Base-by-base conservation (phyloP, 2,888 invertebrate species). In the Drosophila mimetica region DNA sequence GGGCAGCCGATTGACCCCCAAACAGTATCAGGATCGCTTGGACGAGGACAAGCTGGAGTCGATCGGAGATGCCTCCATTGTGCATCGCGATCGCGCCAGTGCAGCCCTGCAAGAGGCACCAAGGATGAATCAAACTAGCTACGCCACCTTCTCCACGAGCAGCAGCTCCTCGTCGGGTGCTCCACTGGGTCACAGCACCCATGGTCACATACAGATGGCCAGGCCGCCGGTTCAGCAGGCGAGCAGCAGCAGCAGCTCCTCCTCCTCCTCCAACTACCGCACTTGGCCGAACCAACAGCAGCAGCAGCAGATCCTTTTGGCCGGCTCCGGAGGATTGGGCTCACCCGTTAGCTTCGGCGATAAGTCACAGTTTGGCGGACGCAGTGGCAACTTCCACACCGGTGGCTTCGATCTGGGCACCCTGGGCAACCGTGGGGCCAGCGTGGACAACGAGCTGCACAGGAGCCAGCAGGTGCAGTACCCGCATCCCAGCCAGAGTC, bases 21-120 rank as follows among this genome's bases (percentile, higher is more conserved):
- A 92, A 65, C 91, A 92, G 71, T 91, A 89, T 72, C 86, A 83
- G 61, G 80, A 86, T 42, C 77, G 91, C 14, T 91, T 91, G 48
- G 90, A 89, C 32, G 91, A 92, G 71, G 91, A 92, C 58, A 85
- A 89, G 47, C 73, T 90, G 37, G 92, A 92, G 55, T 90, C 90
- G 3, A 84, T 91, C 6, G 93, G 93, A 3, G 93, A 93, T 83
- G 92, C 92, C 9, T 93, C 93, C 1, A 88, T 84, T 13, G 87
- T 92, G 2, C 92, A 93, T 36, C 74, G 79, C 37, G 80, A 91
- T 64, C 89, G 93, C 22, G 91, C 91, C 13, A 89, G 91, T 67
- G 88, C 89, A 16, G 91, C 91, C 0, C 7, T 25, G 3, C 60
- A 66, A 4, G 69, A 71, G 37, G n/a, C n/a, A n/a, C 66, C 64